Conservation (phyloP, 2,797 vertebrate genomes). For the Sebastes variabilis region DNA sequence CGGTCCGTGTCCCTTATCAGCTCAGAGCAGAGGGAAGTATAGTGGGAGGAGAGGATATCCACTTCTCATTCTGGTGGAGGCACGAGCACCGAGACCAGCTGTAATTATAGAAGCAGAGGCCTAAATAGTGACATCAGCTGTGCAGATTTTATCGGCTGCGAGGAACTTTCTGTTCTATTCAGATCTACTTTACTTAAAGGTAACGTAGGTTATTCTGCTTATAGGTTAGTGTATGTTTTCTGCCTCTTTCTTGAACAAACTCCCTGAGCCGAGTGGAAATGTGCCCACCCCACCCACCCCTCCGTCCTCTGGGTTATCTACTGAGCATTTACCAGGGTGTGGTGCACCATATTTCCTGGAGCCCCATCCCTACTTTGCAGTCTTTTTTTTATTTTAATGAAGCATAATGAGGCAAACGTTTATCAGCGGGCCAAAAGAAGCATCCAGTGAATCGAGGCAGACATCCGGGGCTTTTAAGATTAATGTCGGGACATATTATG, state of each 20-base stretch:
- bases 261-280: neutral
- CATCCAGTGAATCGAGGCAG: neutral
- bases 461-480: slow-evolving; percentile 5
- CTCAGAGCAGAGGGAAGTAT: slow-evolving; percentile 58
- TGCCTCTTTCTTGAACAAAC: neutral
- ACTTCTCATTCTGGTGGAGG: slow-evolving; percentile 36
- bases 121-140: slow-evolving; percentile 13
- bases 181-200: neutral
- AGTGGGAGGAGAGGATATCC: slow-evolving; percentile 67
- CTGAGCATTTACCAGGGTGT: slow-evolving; percentile 35
- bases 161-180: neutral
- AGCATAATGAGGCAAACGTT: neutral
- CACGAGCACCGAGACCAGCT: neutral
- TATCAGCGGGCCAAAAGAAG: neutral
- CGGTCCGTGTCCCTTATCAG: slow-evolving; percentile 55
- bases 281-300: neutral
- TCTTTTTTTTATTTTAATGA: neutral
- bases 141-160: neutral
- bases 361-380: neutral
- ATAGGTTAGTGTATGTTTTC: neutral
- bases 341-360: slow-evolving; percentile 40
- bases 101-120: slow-evolving; percentile 31
- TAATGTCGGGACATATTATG: neutral
- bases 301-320: neutral
- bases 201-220: neutral